These are phyloP conservation scores for Drosophila mayaguana DNA, from an alignment of 2,888 invertebrate genomes.

Conservation along the genomic window DNA sequence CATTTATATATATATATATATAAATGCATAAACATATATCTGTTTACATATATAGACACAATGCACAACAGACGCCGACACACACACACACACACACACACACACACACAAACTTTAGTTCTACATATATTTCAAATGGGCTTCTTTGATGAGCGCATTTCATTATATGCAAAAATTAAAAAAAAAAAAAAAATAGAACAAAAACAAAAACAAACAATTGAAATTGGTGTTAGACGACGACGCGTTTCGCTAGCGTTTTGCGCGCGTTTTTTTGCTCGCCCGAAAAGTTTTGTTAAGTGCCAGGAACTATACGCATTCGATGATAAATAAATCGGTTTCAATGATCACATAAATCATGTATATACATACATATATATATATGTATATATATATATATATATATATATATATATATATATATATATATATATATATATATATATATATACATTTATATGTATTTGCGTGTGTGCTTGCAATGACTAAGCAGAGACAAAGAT, in stretches of 20 bases:
- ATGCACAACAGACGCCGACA: slow-evolving; percentile 57
- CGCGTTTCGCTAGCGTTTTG: slow-evolving; percentile 31
- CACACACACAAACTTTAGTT: not conserved
- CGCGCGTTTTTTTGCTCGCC: slow-evolving; percentile 23
- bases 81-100: slow-evolving; percentile 16
- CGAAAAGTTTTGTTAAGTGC: not conserved
- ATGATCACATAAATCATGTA: slow-evolving; percentile 1
- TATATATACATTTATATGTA: not conserved
- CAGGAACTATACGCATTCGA: slow-evolving; percentile 7
- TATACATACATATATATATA: not conserved
- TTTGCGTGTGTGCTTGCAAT: not conserved
- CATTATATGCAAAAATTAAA: slow-evolving; percentile 37
- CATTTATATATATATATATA: not conserved
- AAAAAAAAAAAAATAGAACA: slow-evolving; percentile 13
- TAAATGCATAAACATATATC: slow-evolving; percentile 11
- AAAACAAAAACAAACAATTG: slow-evolving; percentile 30
- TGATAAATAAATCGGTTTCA: slow-evolving; percentile 14
- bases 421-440: not conserved
- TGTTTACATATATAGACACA: slow-evolving; percentile 16
- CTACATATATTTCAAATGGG: slow-evolving; percentile 44
- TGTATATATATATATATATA: too few species aligned
- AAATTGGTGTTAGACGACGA: slow-evolving; percentile 25
- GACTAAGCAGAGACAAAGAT: slow-evolving; percentile 25
- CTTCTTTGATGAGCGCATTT: slow-evolving; percentile 45
- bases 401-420: not conserved